A percentile compares a stretch with the other conserved stretches of the same genome.
Conservation (phyloP, 2,888 invertebrate species). For the Lithophane ornitopus region DNA sequence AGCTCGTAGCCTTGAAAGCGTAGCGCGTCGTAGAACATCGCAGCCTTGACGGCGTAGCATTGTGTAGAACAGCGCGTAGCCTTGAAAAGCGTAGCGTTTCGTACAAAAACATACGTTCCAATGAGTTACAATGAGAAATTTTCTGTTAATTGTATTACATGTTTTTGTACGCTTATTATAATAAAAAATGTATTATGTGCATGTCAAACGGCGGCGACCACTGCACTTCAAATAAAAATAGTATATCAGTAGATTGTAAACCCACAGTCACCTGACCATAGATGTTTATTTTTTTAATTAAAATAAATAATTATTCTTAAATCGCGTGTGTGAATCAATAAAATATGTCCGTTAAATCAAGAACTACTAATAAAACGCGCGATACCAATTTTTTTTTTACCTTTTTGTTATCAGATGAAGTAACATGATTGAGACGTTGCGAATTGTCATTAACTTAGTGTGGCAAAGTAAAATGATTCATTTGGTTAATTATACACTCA, state of each 20-base stretch:
- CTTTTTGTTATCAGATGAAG: conserved; percentile 4
- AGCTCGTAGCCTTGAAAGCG: neutral
- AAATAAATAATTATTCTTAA: too few relatives aligned
- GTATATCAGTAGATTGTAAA: too few relatives aligned
- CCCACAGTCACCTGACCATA: too few relatives aligned
- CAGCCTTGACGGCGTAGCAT: neutral
- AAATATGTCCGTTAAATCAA: too few relatives aligned
- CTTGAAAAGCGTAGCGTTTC: neutral
- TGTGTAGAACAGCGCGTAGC: neutral
- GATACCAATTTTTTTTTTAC: neutral
- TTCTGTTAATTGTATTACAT: neutral
- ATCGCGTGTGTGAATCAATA: too few relatives aligned
- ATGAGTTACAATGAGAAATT: neutral
- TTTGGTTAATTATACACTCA: conserved; percentile 16
- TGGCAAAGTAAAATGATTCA: neutral
- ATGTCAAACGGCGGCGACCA: too few relatives aligned
- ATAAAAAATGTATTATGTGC: neutral
- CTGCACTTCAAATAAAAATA: neutral
- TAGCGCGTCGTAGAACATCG: neutral
- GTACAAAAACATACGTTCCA: neutral
- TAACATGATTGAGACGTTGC: neutral
- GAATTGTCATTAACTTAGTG: conserved; percentile 3
- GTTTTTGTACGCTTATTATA: neutral
- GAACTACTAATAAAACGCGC: too few relatives aligned
- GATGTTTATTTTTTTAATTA: too few relatives aligned